Base-by-base conservation (phyloP, 2,797 vertebrate genomes). In the Sebastes aleutianus region DNA sequence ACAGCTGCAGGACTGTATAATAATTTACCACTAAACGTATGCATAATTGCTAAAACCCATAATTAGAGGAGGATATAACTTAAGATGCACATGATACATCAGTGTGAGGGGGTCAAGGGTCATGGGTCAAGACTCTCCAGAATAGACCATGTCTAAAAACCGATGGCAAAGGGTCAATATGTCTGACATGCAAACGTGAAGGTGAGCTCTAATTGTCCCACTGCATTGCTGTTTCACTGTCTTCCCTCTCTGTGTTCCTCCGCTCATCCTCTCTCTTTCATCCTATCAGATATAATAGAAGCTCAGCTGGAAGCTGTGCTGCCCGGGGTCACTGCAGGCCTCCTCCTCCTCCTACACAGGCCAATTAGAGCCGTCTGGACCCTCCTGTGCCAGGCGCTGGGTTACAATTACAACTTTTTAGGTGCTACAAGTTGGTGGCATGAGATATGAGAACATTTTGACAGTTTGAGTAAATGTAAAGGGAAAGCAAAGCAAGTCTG, bases 101-200 rank as follows among this genome's bases (percentile, higher is more conserved):
- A 47, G 50, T 56, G 59, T 39, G 11, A 24, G 29, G 8, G 54
- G 73, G 59, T 57, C 56, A 66, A 24, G 3, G 58, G 69, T 84
- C 66, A 73, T 1, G 70, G 68, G 70, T 76, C 50, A 67, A 32
- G 62, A 71, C 32, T 20, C 58, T 78, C 59, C 26, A 65, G 57
- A 78, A 75, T 74, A 85, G 74, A 26, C 2, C 7, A 22, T 7
- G 50, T 79, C 75, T 72, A 80, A 71, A 77, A 75, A 70, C 4
- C 54, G 6, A 53, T 53, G 18, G 47, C 8, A 53, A 53, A 53
- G 47, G 20, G 47, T 53, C 47, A 50, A 50, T 50, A 50, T 50
- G 47, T 50, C 8, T 53, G 47, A n/a, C 47, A 53, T 20, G 47
- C 47, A n/a, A 53, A 53, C 47, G 2, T 57, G 31, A 50, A 3